Conservation (phyloP, 92 coral and sea anemone species). For the Epizoanthus stellaris region DNA sequence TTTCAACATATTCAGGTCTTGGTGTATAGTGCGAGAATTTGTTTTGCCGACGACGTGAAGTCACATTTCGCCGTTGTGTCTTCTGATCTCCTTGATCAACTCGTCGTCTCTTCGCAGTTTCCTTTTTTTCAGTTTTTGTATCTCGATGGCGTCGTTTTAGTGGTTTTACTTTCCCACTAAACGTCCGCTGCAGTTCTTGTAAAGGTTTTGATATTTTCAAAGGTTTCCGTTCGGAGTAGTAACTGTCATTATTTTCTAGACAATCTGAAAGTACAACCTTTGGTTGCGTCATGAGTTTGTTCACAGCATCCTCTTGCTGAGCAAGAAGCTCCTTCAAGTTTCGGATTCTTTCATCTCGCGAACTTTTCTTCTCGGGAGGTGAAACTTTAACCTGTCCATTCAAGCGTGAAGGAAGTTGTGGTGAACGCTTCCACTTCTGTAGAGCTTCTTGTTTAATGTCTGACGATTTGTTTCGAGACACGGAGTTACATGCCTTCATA, state of each 20-base stretch:
- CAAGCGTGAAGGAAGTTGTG: neutral
- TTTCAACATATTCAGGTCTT: constrained; percentile 38
- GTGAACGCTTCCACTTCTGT: neutral
- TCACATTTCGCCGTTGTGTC: constrained; percentile 23
- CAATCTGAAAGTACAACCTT: constrained; percentile 27
- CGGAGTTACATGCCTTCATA: neutral
- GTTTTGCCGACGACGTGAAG: constrained; percentile 37
- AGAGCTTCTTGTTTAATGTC: neutral
- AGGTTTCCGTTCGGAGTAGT: constrained; percentile 2
- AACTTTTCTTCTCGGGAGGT: neutral
- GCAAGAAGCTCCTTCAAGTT: constrained; percentile 9
- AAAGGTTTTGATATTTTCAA: neutral
- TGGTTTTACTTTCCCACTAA: constrained; percentile 1
- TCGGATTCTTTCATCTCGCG: constrained; percentile 21
- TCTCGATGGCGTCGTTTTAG: constrained; percentile 22
- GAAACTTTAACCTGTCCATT: neutral
- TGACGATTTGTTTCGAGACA: neutral
- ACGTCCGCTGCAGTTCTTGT: neutral
- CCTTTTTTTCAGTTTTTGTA: neutral
- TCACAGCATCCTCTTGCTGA: constrained; percentile 19
- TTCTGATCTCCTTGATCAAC: neutral
- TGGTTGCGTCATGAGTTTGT: constrained; percentile 24
- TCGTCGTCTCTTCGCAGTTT: constrained; percentile 18
- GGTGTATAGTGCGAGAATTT: constrained; percentile 37
- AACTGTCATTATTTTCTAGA: constrained; percentile 6